phyloP scores from a whole-genome alignment of 2,888 invertebrate species.

The Disparrhopalites patrizii region DNA sequence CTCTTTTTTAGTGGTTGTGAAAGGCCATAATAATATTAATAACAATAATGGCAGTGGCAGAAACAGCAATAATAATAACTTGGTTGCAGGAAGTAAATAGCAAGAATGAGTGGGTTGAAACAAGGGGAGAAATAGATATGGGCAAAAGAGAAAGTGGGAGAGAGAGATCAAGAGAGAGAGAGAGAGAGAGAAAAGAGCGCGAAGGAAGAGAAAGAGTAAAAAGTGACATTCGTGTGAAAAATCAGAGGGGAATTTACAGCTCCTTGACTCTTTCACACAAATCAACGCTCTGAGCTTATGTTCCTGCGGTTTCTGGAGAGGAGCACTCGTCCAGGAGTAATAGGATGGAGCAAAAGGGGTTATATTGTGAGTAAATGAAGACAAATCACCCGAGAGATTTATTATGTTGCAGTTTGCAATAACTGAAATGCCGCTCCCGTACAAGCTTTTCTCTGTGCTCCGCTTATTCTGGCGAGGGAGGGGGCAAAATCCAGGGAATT shows the following conservation, averaged over 20 bases:
- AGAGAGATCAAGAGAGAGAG: no score
- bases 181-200: not conserved
- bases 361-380: not conserved
- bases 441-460: no score
- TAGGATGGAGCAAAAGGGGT: not conserved
- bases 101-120: not conserved
- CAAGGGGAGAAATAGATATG: not conserved
- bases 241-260: not conserved
- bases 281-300: not conserved
- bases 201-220: not conserved
- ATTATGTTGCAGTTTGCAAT: no score
- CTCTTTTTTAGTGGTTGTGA: not conserved
- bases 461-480: no score
- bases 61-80: no score
- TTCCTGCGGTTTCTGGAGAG: not conserved
- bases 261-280: not conserved
- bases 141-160: no score
- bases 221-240: not conserved
- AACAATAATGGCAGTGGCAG: not conserved
- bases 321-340: not conserved
- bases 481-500: no score
- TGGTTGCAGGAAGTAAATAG: no score
- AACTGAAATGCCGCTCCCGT: no score
- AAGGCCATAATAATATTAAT: not conserved
- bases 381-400: constrained; percentile 12